These are phyloP conservation scores for Hippocampus comes DNA, from an alignment of 2,113 vertebrate genomes.

Conservation along the genomic window DNA sequence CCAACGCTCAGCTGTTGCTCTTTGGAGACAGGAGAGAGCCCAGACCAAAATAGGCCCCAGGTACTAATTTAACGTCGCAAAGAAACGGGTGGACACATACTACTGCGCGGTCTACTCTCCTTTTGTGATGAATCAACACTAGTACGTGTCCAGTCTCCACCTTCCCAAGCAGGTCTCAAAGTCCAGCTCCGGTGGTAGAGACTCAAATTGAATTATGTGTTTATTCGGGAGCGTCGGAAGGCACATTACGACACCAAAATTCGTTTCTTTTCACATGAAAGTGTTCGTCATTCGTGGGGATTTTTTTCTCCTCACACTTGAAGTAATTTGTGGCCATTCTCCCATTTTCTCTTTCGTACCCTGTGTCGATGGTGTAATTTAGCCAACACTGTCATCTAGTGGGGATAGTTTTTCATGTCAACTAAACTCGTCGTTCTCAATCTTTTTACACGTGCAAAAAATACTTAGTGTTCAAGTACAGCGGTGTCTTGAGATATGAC, in stretches of 20 bases:
- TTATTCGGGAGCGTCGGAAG: neutral
- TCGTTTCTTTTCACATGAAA: neutral
- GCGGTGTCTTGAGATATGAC: too few relatives aligned
- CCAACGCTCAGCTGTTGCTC: neutral
- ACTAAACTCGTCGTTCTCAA: neutral
- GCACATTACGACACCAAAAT: neutral
- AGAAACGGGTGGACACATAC: conserved; percentile 31
- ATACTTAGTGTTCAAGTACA: too few relatives aligned
- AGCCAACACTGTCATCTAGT: conserved; percentile 42
- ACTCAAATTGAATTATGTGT: neutral
- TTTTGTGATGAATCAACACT: conserved; percentile 41
- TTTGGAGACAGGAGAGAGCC: neutral
- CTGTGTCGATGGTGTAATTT: neutral
- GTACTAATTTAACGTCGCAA: conserved; percentile 18
- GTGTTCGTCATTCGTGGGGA: neutral
- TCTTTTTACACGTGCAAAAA: too few relatives aligned
- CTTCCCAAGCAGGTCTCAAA: conserved; percentile 50
- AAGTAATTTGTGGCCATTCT: neutral
- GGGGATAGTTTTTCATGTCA: neutral
- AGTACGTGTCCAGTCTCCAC: conserved; percentile 1
- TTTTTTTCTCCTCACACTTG: neutral
- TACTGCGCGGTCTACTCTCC: neutral
- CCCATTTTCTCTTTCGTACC: neutral
- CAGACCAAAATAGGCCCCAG: neutral
- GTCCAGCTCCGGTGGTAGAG: conserved; percentile 37